Conservation (phyloP, 2,113 vertebrate species). For the Pituophis catenifer region DNA sequence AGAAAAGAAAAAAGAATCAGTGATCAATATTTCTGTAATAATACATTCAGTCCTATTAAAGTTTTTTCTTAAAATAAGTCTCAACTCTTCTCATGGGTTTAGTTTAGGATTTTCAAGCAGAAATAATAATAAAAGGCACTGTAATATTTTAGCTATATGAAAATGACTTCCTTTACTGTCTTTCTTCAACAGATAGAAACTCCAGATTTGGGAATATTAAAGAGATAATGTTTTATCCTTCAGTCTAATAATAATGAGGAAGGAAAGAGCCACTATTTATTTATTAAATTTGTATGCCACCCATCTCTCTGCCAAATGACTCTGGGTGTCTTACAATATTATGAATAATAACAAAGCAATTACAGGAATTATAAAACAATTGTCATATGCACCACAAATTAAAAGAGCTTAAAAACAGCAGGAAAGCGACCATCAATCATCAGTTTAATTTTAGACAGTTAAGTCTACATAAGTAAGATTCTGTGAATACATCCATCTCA, state of each 20-base stretch:
- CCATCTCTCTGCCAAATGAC: not conserved
- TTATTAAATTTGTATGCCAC: not conserved
- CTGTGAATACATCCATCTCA: not conserved
- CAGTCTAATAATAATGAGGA: not conserved
- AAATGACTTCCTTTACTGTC: not conserved
- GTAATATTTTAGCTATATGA: not conserved
- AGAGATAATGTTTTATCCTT: not conserved
- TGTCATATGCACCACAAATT: not conserved
- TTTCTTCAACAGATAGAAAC: not conserved
- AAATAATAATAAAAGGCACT: not conserved
- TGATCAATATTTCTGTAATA: not conserved
- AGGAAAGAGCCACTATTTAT: not conserved
- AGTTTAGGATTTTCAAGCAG: not conserved
- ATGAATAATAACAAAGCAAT: not conserved
- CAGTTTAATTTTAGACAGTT: not conserved
- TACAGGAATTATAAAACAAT: not conserved
- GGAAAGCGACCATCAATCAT: not conserved
- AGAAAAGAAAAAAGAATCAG: not conserved
- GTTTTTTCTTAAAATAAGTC: not conserved
- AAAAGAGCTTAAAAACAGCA: not conserved
- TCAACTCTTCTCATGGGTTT: not conserved
- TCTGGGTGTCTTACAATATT: not conserved
- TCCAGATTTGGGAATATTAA: not conserved
- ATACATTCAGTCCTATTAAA: not conserved
- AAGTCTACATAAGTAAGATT: no score